Conservation (phyloP, 2,113 vertebrate genomes). For the Cynopterus brachyotis region DNA sequence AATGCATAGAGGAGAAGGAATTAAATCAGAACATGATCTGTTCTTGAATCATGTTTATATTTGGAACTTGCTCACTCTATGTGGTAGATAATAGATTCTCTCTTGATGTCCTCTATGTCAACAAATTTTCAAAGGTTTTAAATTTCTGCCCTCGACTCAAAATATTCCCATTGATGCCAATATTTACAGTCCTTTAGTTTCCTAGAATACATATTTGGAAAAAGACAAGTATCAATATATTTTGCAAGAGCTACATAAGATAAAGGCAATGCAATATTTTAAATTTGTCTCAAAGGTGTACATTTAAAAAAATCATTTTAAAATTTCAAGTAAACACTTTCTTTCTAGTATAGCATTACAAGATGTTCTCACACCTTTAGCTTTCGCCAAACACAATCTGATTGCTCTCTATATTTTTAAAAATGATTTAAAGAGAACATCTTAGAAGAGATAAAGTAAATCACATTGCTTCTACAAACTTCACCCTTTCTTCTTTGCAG, state of each 20-base stretch:
- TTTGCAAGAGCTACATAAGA: neutral
- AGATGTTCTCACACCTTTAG: neutral
- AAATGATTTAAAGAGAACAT: neutral
- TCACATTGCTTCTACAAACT: neutral
- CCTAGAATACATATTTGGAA: neutral
- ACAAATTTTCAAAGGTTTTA: neutral
- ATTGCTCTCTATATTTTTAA: neutral
- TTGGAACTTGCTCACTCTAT: neutral
- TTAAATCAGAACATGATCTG: neutral
- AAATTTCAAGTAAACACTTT: neutral
- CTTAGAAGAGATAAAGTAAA: neutral
- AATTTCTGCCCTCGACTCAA: neutral
- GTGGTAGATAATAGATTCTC: neutral
- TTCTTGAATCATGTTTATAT: neutral
- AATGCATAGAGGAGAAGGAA: neutral
- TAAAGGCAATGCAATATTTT: neutral
- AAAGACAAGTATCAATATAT: neutral
- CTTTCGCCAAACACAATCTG: neutral
- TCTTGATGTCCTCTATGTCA: neutral
- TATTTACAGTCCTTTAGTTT: neutral
- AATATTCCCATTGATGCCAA: neutral
- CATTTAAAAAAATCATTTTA: neutral
- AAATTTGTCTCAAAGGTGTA: neutral
- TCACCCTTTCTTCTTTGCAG: neutral
- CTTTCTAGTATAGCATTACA: neutral